phyloP scores from a whole-genome alignment of 2,888 invertebrate genomes.

The Perdita meconis region DNA sequence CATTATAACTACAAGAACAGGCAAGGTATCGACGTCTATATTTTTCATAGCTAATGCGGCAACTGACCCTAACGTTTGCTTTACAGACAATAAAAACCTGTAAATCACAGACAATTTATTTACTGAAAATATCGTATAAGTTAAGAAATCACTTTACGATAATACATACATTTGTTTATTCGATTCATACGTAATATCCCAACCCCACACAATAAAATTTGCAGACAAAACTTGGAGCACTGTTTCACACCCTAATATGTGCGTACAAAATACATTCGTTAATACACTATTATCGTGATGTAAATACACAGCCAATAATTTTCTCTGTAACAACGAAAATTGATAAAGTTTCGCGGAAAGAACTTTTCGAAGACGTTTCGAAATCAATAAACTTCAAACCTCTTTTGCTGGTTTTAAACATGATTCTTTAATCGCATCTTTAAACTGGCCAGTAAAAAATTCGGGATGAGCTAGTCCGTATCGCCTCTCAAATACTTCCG shows the following conservation, averaged over 20 bases:
- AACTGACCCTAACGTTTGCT: conserved; percentile 91
- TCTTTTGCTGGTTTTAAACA: conserved; percentile 95
- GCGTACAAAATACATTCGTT: conserved; percentile 98
- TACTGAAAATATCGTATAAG: conserved; percentile 1
- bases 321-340: conserved; percentile 88
- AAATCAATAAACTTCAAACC: conserved; percentile 81
- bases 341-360: conserved; percentile 9
- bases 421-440: conserved; percentile 95
- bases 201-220: conserved; percentile 97
- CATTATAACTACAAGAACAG: conserved; percentile 95
- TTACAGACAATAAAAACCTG: conserved; percentile 91
- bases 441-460: conserved; percentile 96
- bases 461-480: conserved; percentile 95
- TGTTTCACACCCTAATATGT: conserved; percentile 95
- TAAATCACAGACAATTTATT: conserved; percentile 41
- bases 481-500: conserved; percentile 92
- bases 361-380: not conserved
- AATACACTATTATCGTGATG: conserved; percentile 98
- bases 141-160: conserved; percentile 12
- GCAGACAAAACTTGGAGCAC: conserved; percentile 94
- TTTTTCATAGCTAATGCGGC: conserved; percentile 94
- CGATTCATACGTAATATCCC: conserved; percentile 96
- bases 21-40: conserved; percentile 94
- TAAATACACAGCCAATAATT: conserved; percentile 96
- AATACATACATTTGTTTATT: conserved; percentile 91